Evolutionary conservation across 2,888 invertebrate species (phyloP).

Genomic region (Caenorhabditis virilis): DNA sequence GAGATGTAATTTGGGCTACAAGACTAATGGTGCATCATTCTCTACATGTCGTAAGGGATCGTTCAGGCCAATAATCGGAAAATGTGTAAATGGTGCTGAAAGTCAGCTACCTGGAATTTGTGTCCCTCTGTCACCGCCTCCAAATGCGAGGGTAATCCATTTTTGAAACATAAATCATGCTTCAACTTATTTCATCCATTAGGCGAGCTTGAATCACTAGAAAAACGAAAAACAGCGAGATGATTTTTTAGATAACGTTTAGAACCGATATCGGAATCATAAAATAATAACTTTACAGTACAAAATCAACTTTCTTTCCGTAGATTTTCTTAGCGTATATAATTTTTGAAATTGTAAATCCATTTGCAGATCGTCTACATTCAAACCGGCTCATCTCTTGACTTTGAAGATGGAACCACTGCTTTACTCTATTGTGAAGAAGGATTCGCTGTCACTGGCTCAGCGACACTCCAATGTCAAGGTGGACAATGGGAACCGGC

Average conservation of each 20-base stretch:
- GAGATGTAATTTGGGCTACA: constrained; percentile 47
- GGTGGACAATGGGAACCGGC: constrained; percentile 36
- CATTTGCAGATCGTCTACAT: constrained; percentile 37
- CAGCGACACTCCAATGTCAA: constrained; percentile 37
- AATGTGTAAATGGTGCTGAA: constrained; percentile 28
- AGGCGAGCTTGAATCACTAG: too few species aligned
- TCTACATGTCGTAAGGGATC: constrained; percentile 41
- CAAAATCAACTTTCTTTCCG: too few species aligned
- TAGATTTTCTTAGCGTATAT: too few species aligned
- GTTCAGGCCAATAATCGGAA: constrained; percentile 48
- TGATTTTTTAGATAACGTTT: too few species aligned
- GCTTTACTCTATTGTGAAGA: constrained; percentile 48
- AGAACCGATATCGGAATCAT: too few species aligned
- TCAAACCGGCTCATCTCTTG: constrained; percentile 34
- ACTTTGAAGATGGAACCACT: constrained; percentile 47
- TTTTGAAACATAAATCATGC: not conserved
- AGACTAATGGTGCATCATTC: constrained; percentile 36
- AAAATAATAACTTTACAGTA: too few species aligned
- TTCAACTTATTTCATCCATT: too few species aligned
- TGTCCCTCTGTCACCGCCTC: constrained; percentile 38
- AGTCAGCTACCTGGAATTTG: constrained; percentile 21
- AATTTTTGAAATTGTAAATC: not conserved
- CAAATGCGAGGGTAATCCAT: constrained; percentile 28
- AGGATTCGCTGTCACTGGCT: constrained; percentile 42
- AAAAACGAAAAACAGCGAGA: too few species aligned